Base-by-base conservation (phyloP, 2,113 vertebrate species). In the Limnothrissa miodon region DNA sequence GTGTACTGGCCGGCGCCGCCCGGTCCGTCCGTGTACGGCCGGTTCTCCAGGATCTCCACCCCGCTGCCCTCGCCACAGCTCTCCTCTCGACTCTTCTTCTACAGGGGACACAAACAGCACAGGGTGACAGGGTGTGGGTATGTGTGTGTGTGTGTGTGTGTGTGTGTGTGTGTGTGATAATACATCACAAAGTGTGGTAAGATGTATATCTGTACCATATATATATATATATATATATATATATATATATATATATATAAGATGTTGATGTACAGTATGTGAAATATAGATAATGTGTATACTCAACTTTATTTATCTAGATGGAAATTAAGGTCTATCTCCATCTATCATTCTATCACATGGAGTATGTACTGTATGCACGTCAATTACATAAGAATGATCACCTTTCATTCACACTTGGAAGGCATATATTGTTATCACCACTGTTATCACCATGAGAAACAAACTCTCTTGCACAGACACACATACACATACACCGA, bases 21-120 rank as follows among this genome's bases (percentile, higher is more conserved):
- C 0, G 97, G 98, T 6, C 98, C 98, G 6, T 99, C 97, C 0
- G 93, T 95, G 91, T 99, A 99, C 0, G 98, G 98, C 86, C 96
- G 95, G 89, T 99, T 99, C 90, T 98, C 96, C 86, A 98, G 90
- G 92, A 99, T 99, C 92, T 99, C 98, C 83, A 99, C 98, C 0
- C 98, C 98, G 0, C 97, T 99, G 87, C 97, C 97, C 89, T 99
- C 97, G 0, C 97, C 97, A 1, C 94, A 95, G 5, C 95, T 99
- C 93, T 99, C 98, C 8, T 99, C 97, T 39, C 97, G 92, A 93
- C 98, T 99, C 91, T 99, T 99, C 92, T 98, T 99, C 98, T 99
- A 93, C 10, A 90, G 90, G 39, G 23, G 36, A 78, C 39, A 88
- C 82, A 85, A 0, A 25, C 2, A 29, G 51, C 17, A 42, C 42